Percentiles rank a stretch among this genome's conserved stretches.
Evolutionary conservation across 2,113 vertebrate genomes (phyloP).

Genomic region (Sander lucioperca): DNA sequence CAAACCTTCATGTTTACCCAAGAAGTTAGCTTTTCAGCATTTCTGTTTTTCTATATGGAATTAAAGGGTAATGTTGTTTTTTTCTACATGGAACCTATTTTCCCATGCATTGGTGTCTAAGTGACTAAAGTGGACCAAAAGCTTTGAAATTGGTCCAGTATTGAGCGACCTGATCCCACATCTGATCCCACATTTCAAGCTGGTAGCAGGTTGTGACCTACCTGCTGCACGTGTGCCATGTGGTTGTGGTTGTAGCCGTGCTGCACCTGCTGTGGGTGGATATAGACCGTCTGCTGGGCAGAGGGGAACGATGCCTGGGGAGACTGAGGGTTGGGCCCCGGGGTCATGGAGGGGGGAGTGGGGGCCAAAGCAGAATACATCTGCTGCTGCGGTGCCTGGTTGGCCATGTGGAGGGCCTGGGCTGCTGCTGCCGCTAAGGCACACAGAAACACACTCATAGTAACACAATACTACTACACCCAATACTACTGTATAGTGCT

Average conservation of each 20-base stretch:
- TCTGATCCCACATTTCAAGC: constrained; percentile 12
- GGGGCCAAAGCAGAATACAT: constrained; percentile 95
- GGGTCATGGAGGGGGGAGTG: constrained; percentile 96
- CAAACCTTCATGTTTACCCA: neutral
- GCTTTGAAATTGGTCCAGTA: too few relatives aligned
- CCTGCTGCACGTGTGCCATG: constrained; percentile 98
- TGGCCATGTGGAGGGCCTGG: constrained; percentile 95
- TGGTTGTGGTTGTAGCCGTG: constrained; percentile 96
- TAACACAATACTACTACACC: neutral
- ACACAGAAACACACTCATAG: neutral
- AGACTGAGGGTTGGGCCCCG: constrained; percentile 96
- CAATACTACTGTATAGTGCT: neutral
- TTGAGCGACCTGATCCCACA: neutral
- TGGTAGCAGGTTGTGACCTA: constrained; percentile 71
- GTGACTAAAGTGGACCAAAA: too few relatives aligned
- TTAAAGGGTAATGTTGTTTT: too few relatives aligned
- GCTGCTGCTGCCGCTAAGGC: constrained; percentile 74
- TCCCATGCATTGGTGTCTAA: too few relatives aligned
- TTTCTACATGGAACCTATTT: too few relatives aligned
- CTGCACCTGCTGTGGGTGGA: constrained; percentile 97
- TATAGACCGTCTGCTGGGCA: constrained; percentile 95
- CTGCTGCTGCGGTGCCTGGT: constrained; percentile 92
- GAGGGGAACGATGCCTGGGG: constrained; percentile 95
- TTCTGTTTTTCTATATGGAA: neutral
- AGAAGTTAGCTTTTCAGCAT: neutral